Evolutionary conservation across 37 sponge, comb jelly and placozoan species (phyloP), one percentile per base, ranked within the genome.

Genomic region (Amphimedon queenslandica): DNA sequence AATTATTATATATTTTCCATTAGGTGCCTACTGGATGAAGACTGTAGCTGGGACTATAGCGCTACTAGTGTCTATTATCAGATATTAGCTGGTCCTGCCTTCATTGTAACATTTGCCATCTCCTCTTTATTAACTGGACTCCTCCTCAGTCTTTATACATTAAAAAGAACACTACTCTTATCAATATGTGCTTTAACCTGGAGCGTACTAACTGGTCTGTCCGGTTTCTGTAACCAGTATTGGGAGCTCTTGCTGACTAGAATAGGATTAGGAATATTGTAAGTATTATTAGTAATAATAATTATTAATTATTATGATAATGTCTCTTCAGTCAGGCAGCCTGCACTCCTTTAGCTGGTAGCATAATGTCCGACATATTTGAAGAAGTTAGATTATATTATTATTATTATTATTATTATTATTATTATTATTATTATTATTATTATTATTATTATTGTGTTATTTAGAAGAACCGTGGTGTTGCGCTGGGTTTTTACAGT

Each of bases 401-500:
- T 13, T 18, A 47, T 47, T n/a, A 29, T 32, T 29, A 18, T 24
- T 21, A 5, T 77, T 18, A 18, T 47, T 18, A 8, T 47, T 47
- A 47, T 47, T 13, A 47, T 47, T 13, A 47, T 47, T 18, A 47
- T 13, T 13, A 47, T 47, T 47, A n/a, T n/a, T n/a, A n/a, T n/a
- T n/a, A 63, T 35, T 58, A 20, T 16, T 38, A 38, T 40, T 24
- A 28, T 23, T 61, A 21, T 20, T 64, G 42, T 66, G 4, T 69
- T 37, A 21, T 25, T 63, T 10, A 88, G 89, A 42, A 60, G 38
- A 58, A 33, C 35, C 67, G 88, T 57, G 91, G 77, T 11, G 65
- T 65, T 56, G 93, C 93, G 3, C 69, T 92, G 60, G 93, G 89
- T 34, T 56, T 84, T 38, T 92, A 84, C 66, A 87, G 76, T 77